A percentile compares a stretch with the other conserved stretches of the same genome.
Evolutionary conservation across 53 echinoderm and acorn worm genomes (phyloP).

Genomic region (Paracentrotus lividus): DNA sequence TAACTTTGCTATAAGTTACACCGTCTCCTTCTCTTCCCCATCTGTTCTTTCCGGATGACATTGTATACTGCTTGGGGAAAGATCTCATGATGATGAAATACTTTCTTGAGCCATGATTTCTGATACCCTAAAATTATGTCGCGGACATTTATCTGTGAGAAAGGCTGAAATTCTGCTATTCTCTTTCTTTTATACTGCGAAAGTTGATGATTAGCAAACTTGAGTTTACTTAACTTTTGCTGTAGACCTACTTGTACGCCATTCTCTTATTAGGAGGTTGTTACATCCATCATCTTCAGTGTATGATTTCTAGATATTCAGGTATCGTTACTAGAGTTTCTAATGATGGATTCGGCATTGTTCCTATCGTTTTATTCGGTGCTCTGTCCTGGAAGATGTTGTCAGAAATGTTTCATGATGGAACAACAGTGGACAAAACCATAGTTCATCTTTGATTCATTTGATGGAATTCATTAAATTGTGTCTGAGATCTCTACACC

Average conservation of each 20-base stretch:
- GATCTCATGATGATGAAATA: not conserved
- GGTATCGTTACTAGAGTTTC: no score
- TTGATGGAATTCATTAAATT: not conserved
- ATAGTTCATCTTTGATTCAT: slow-evolving; percentile 42
- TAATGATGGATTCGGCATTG: no score
- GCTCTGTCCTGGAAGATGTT: not conserved
- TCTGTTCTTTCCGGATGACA: not conserved
- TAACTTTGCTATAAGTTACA: not conserved
- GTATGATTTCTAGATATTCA: not conserved
- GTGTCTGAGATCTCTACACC: not conserved
- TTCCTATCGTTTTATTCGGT: not conserved
- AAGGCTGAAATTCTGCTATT: slow-evolving; percentile 44
- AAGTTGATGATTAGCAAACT: slow-evolving; percentile 16
- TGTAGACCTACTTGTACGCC: not conserved
- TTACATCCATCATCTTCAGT: not conserved
- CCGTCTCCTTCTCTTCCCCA: not conserved
- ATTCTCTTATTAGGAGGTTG: not conserved
- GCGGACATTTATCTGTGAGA: not conserved
- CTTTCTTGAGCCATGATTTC: slow-evolving; percentile 39
- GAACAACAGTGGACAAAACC: slow-evolving; percentile 26
- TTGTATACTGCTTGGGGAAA: slow-evolving; percentile 23
- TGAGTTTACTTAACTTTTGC: not conserved
- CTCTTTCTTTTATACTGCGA: not conserved
- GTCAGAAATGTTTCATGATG: not conserved
- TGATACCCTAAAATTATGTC: slow-evolving; percentile 21